Evolutionary conservation across 2,888 invertebrate genomes (phyloP), one percentile per base, ranked within the genome.

Genomic region (Xestoiulus laeticollis): DNA sequence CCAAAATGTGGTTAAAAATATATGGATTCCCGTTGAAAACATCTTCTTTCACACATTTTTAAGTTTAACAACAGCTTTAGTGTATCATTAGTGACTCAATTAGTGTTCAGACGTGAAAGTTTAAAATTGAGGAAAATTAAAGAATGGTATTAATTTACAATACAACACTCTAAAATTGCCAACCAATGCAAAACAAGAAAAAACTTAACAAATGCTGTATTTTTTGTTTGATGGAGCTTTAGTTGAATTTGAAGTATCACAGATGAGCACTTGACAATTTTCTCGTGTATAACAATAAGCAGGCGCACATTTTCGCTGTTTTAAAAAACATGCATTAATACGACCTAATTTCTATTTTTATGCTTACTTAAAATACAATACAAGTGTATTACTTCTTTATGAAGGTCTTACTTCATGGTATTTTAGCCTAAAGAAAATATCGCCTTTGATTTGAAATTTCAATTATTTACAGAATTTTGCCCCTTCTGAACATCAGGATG

Each of bases 391-490:
- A 48, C 48, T 48, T 38, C 8, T 59, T 59, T 59, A 22, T n/a
- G 59, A 59, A 59, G 59, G 59, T n/a, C 59, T 59, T 59, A n/a
- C 59, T 48, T 48, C 48, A 48, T 59, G n/a, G 59, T 59, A 59
- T n/a, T 22, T n/a, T 5, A 8, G 59, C 59, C 59, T 59, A n/a
- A 59, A 59, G 59, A n/a, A 59, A 59, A 59, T 59, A 59, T 22
- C 59, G 59, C 59, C 59, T 59, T 22, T 59, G 22, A 22, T 6
- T 59, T 59, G 4, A 22, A 59, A 59, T n/a, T n/a, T 22, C n/a
- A 59, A 59, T 59, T 59, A 59, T 59, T 59, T n/a, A 59, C 22
- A 22, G 8, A 59, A 59, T 59, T 59, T 59, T 12, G 6, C 59
- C 59, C 59, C 4, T 59, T 59, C 59, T 22, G 59, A 22, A 22